These are phyloP conservation scores for Oeneis ivallda DNA, from an alignment of 2,888 invertebrate species.

Conservation along the genomic window DNA sequence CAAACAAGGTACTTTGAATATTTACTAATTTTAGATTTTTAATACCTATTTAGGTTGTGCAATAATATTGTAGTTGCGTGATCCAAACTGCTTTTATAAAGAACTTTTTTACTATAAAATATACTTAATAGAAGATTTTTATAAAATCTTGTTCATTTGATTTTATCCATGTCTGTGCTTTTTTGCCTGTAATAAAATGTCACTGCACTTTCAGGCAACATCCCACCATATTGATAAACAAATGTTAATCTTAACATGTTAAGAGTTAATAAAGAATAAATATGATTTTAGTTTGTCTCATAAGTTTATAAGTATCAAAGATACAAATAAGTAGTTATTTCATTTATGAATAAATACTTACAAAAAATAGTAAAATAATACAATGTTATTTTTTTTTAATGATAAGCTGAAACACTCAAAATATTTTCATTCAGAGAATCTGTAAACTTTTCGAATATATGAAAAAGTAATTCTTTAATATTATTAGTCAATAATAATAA, in stretches of 20 bases:
- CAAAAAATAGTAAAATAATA: no score
- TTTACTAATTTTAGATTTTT: neutral
- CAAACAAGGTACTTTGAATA: neutral
- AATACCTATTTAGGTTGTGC: neutral
- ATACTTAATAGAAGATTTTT: no score
- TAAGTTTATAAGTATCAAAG: neutral
- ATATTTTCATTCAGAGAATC: no score
- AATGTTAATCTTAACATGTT: neutral
- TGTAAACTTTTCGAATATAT: no score
- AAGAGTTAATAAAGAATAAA: neutral
- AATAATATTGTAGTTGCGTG: slow-evolving; percentile 3
- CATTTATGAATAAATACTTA: no score
- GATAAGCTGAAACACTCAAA: no score
- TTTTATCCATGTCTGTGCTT: neutral
- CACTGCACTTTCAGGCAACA: neutral
- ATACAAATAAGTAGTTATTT: no score
- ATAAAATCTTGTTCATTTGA: neutral
- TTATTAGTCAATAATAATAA: no score
- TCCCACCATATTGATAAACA: slow-evolving; percentile 17
- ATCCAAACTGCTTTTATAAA: neutral
- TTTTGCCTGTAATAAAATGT: neutral
- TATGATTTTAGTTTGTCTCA: neutral
- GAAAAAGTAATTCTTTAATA: no score
- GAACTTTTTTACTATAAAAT: no score
- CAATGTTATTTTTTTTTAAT: no score